Percentiles rank a stretch among this genome's conserved stretches.
Conservation (phyloP, 2,888 invertebrate species). For the Elmis aenea region DNA sequence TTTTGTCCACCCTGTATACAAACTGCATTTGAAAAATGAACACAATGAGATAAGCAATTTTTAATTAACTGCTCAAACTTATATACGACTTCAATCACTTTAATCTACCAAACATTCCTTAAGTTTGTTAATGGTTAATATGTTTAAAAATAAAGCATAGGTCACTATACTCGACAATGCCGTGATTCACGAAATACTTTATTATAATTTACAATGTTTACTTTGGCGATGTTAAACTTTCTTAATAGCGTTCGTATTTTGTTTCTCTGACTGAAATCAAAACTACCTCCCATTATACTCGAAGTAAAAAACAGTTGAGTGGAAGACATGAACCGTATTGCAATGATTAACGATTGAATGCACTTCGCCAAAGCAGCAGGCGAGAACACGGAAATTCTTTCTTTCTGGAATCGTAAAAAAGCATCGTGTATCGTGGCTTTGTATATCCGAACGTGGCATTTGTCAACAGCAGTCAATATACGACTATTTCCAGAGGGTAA, state of each 20-base stretch:
- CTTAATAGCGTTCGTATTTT: neutral
- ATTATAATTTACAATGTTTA: too few species aligned
- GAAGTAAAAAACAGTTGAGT: constrained; percentile 32
- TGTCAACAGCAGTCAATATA: constrained; percentile 44
- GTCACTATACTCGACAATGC: too few species aligned
- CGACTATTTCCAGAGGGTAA: constrained; percentile 35
- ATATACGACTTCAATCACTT: too few species aligned
- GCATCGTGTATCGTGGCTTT: constrained; percentile 36
- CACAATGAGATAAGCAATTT: too few species aligned
- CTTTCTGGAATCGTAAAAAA: constrained; percentile 42
- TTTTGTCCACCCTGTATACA: too few species aligned
- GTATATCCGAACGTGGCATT: constrained; percentile 43
- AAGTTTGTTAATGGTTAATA: too few species aligned
- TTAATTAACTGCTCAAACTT: too few species aligned
- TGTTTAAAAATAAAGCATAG: too few species aligned
- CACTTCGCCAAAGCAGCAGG: constrained; percentile 42
- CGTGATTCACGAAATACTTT: too few species aligned
- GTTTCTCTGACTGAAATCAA: neutral
- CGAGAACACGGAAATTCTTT: constrained; percentile 47
- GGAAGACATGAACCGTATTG: constrained; percentile 39
- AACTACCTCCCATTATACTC: too few species aligned
- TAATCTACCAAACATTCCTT: too few species aligned
- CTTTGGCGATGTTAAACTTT: neutral
- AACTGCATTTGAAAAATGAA: too few species aligned
- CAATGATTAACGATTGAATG: constrained; percentile 49